Evolutionary conservation across 1,140 invertebrate genomes (phyloP).

Genomic region (Drosophila parabipectinata): DNA sequence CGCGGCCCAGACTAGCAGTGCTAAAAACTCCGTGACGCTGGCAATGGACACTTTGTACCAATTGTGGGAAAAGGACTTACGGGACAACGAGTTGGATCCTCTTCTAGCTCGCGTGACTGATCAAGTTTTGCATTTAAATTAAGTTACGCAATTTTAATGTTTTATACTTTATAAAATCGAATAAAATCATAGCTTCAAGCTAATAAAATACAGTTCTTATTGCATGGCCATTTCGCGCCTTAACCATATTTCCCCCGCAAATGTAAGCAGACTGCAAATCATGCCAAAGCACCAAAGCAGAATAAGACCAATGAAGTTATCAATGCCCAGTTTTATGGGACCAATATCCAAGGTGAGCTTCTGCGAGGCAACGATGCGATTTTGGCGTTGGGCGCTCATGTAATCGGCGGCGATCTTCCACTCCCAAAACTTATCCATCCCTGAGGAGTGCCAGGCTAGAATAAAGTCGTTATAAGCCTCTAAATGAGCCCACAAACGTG

Average conservation of each 20-base stretch:
- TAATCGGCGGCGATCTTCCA: constrained; percentile 69
- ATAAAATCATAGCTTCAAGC: not conserved
- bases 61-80: constrained; percentile 58
- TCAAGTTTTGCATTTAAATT: constrained; percentile 44
- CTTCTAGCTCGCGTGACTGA: constrained; percentile 74
- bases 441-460: constrained; percentile 68
- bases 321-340: constrained; percentile 64
- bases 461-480: constrained; percentile 60
- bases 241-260: constrained; percentile 53
- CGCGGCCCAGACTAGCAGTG: constrained; percentile 8
- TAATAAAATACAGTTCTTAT: not conserved
- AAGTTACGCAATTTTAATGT: constrained; percentile 5
- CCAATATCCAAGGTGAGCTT: constrained; percentile 57
- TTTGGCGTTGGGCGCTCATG: constrained; percentile 67
- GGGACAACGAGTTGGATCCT: constrained; percentile 61
- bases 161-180: no score
- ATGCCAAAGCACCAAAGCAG: constrained; percentile 71
- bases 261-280: constrained; percentile 58
- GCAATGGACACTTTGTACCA: constrained; percentile 49
- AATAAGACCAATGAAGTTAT: constrained; percentile 70
- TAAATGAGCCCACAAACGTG: constrained; percentile 65
- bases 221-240: not conserved
- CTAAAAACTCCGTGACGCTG: constrained; percentile 19
- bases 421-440: constrained; percentile 75
- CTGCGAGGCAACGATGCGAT: constrained; percentile 62